Percentiles rank a stretch among this genome's conserved stretches.
Conservation (phyloP, 2,797 vertebrate genomes). For the Etheostoma perlongum region DNA sequence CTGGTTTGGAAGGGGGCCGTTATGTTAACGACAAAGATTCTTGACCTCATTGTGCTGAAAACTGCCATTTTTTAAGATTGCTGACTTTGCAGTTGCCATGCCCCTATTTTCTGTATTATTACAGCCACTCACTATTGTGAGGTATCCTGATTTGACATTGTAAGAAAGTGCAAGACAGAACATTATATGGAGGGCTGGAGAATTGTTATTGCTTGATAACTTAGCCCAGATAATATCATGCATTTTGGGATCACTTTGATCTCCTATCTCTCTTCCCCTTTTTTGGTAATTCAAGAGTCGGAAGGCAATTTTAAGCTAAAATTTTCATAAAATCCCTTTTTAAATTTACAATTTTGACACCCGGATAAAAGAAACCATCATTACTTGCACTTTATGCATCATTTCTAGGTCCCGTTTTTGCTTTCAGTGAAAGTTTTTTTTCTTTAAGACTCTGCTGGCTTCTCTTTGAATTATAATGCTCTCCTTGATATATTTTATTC, state of each 20-base stretch:
- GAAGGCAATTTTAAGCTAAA: conserved; percentile 45
- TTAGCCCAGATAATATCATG: conserved; percentile 38
- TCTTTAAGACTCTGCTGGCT: conserved; percentile 44
- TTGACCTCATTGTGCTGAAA: conserved; percentile 26
- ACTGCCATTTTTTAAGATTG: conserved; percentile 20
- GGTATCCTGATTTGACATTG: conserved; percentile 1
- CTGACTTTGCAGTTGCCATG: conserved; percentile 19
- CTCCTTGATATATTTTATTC: conserved; percentile 79
- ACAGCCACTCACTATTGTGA: background rate
- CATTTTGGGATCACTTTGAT: conserved; percentile 58
- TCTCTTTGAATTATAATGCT: conserved; percentile 67
- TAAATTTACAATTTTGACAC: conserved; percentile 56
- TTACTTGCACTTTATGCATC: conserved; percentile 55
- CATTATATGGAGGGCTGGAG: conserved; percentile 4
- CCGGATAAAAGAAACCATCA: conserved; percentile 63
- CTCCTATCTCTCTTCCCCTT: conserved; percentile 29
- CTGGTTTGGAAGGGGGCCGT: conserved; percentile 17
- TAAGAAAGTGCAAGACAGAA: conserved; percentile 13
- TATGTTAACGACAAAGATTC: conserved; percentile 32
- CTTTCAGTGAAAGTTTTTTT: conserved; percentile 48
- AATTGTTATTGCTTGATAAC: conserved; percentile 18
- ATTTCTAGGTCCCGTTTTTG: conserved; percentile 43
- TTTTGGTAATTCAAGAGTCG: conserved; percentile 31
- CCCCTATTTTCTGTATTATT: conserved; percentile 7
- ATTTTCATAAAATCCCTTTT: conserved; percentile 56